Evolutionary conservation across 35 echinoderm and acorn worm genomes (phyloP).

Genomic region (Heliocidaris erythrogramma): DNA sequence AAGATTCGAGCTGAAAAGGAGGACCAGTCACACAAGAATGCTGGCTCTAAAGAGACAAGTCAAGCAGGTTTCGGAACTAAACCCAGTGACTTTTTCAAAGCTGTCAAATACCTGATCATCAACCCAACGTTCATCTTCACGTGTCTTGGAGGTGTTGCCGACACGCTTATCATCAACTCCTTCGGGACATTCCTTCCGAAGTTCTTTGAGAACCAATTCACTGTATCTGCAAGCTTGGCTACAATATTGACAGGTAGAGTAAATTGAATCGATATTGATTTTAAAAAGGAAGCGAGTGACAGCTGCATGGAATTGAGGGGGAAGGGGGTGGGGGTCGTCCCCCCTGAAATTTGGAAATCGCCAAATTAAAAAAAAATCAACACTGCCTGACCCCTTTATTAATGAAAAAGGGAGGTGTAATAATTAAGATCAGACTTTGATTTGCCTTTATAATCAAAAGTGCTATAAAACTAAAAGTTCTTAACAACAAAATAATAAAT

Average conservation of each 20-base stretch:
- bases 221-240: constrained; percentile 38
- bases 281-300: not conserved
- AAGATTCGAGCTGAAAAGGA: not conserved
- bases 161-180: not conserved
- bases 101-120: constrained; percentile 13
- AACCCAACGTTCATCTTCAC: constrained; percentile 37
- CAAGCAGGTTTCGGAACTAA: constrained; percentile 27
- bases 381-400: not conserved
- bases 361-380: not conserved
- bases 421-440: not conserved
- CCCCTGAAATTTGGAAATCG: not conserved
- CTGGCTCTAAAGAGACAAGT: not conserved
- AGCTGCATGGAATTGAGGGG: not conserved
- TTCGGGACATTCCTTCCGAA: constrained; percentile 38
- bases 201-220: constrained; percentile 44
- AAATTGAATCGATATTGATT: not conserved
- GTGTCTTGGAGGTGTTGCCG: not conserved
- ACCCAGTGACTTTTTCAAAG: not conserved
- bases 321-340: not conserved
- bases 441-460: too few species aligned
- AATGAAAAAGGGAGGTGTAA: not conserved
- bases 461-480: too few species aligned
- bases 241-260: constrained; percentile 36
- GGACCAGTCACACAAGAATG: not conserved
- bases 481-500: too few species aligned